phyloP scores from a whole-genome alignment of 2,113 vertebrate species.

The Brienomyrus longianalis region DNA sequence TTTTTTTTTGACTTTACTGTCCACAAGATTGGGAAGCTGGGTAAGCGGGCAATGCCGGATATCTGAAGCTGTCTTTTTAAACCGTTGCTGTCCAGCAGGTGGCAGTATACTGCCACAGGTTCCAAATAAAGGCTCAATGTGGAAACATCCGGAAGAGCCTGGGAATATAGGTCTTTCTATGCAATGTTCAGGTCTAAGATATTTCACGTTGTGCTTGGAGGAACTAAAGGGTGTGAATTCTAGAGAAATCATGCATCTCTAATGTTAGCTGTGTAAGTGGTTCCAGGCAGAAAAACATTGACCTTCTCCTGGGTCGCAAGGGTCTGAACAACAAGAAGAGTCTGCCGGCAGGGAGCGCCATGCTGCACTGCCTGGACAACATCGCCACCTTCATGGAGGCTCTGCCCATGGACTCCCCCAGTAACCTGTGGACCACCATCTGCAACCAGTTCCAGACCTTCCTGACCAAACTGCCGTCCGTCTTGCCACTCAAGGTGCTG shows the following conservation, averaged over 20 bases:
- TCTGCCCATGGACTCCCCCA: slow-evolving; percentile 95
- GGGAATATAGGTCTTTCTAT: not conserved
- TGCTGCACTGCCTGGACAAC: slow-evolving; percentile 96
- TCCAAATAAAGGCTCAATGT: not conserved
- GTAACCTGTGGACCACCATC: slow-evolving; percentile 96
- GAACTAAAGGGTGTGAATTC: not conserved
- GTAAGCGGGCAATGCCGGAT: not conserved
- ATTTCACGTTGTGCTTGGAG: not conserved
- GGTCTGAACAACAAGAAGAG: slow-evolving; percentile 97
- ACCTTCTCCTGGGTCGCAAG: slow-evolving; percentile 47
- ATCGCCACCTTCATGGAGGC: slow-evolving; percentile 96
- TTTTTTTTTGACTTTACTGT: not conserved
- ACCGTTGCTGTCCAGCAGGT: slow-evolving; percentile 49
- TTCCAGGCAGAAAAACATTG: not conserved
- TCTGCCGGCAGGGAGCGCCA: slow-evolving; percentile 90
- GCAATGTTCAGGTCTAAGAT: not conserved
- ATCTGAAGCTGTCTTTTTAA: not conserved
- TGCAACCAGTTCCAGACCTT: slow-evolving; percentile 98
- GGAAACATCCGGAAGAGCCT: not conserved
- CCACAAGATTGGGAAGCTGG: not conserved
- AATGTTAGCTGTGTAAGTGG: not conserved
- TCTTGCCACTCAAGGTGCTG: slow-evolving; percentile 91
- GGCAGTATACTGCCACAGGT: slow-evolving; percentile 43
- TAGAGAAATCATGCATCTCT: not conserved
- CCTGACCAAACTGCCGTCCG: slow-evolving; percentile 86